A percentile compares a stretch with the other conserved stretches of the same genome.
phyloP scores from a whole-genome alignment of 2,888 invertebrate species.

The Calameuta idolon region DNA sequence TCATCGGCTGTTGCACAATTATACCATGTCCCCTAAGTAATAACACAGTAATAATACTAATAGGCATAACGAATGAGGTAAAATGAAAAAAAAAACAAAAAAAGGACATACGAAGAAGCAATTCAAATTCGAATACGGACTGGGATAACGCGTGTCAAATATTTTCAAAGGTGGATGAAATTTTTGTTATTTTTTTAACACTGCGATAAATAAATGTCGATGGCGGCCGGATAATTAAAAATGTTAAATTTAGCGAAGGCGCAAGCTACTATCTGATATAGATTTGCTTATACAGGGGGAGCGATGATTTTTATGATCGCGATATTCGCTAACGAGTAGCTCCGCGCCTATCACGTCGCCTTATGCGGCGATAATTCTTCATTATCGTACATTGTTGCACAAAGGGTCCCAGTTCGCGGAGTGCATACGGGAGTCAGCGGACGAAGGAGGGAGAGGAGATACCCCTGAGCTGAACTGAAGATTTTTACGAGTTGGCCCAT shows the following conservation, averaged over 20 bases:
- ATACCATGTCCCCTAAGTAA: background rate
- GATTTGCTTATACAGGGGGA: background rate
- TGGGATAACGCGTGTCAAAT: background rate
- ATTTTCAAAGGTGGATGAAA: background rate
- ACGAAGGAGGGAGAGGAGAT: conserved; percentile 16
- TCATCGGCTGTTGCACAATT: background rate
- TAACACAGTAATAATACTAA: background rate
- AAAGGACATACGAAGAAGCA: background rate
- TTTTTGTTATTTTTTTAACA: background rate
- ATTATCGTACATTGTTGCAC: conserved; percentile 66
- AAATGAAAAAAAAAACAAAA: background rate
- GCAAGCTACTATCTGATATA: background rate
- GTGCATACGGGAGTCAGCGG: conserved; percentile 21
- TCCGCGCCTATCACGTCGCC: conserved; percentile 49
- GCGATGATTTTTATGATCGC: conserved; percentile 61
- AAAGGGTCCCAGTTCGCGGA: conserved; percentile 10
- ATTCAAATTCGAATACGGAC: background rate
- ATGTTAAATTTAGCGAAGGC: background rate
- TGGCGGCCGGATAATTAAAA: background rate
- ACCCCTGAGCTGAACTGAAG: conserved; percentile 17
- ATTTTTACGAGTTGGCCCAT: conserved; percentile 37
- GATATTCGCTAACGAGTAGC: conserved; percentile 59
- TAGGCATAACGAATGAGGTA: background rate
- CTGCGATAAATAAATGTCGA: background rate
- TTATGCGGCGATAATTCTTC: conserved; percentile 66